Base-by-base conservation (phyloP, 2,113 vertebrate species). In the Strix aluco region DNA sequence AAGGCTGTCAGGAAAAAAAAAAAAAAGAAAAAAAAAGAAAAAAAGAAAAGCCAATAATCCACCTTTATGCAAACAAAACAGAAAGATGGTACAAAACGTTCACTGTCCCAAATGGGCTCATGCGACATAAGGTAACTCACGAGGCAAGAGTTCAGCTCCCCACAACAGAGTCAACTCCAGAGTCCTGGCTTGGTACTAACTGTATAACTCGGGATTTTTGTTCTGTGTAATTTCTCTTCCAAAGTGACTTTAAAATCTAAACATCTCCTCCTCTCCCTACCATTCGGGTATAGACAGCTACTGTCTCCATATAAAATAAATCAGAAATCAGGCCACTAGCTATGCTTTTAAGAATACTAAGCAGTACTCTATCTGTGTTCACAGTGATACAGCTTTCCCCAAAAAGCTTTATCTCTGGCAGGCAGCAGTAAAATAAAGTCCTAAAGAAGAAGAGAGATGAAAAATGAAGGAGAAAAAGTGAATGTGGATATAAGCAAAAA, bases 111-210 rank as follows among this genome's bases (percentile, higher is more conserved):
- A 38, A 30, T 7, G 13, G 38, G 34, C 14, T 88, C 30, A 8
- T 4, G 30, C 34, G 46, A 9, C 0, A 0, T 21, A 15, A 51
- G 21, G 54, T 38, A 62, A 69, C 18, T 55, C n/a, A 32, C 0
- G 5, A 90, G 47, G 54, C 22, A 38, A 42, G 36, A 81, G 26
- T 70, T 88, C 25, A 58, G 29, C 51, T 94, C 54, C 49, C 49
- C 70, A 51, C 10, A 92, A n/a, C 21, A 16, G 44, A 32, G 26
- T 51, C 15, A 29, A 5, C 10, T 29, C 30, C 8, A 29, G 46
- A 27, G 32, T 29, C 70, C 61, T 44, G 26, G 18, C 34, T 9
- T 80, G 62, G 38, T 79, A 72, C 5, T 2, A 78, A 29, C 14
- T 16, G 3, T 13, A 0, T 12, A 74, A 44, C 12, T 40, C 27